A percentile compares a stretch with the other conserved stretches of the same genome.
phyloP scores from a whole-genome alignment of 2,113 vertebrate species.

The Prunella fulvescens region DNA sequence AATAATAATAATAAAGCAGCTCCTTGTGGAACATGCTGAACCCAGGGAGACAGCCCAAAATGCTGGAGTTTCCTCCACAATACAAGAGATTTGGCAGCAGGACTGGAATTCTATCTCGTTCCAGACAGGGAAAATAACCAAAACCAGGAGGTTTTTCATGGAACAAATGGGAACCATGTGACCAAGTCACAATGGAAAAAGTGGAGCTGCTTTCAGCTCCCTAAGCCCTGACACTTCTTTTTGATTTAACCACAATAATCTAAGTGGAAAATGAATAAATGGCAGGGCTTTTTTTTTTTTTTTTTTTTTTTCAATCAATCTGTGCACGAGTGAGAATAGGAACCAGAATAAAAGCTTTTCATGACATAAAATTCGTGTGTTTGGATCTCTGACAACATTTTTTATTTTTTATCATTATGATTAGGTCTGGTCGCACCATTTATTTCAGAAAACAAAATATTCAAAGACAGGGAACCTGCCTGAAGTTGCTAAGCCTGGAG shows the following conservation, averaged over 20 bases:
- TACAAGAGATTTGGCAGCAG: slow-evolving; percentile 38
- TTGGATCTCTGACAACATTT: slow-evolving; percentile 43
- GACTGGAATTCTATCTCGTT: slow-evolving; percentile 40
- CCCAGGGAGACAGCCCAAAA: neutral
- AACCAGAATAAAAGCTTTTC: slow-evolving; percentile 51
- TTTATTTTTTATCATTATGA: neutral
- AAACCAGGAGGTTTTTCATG: slow-evolving; percentile 46
- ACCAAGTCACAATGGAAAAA: slow-evolving; percentile 57
- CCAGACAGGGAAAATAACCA: slow-evolving; percentile 61
- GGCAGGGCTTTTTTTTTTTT: neutral
- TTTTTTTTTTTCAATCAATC: slow-evolving; percentile 57
- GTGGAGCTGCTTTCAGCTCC: slow-evolving; percentile 36
- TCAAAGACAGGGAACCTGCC: neutral
- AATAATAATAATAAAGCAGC: neutral
- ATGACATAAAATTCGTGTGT: neutral
- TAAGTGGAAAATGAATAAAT: slow-evolving; percentile 65
- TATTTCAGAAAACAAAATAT: neutral
- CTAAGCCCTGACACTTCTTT: slow-evolving; percentile 49
- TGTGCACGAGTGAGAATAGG: slow-evolving; percentile 1
- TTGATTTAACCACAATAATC: slow-evolving; percentile 64
- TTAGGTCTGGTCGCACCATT: neutral
- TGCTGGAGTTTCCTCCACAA: neutral
- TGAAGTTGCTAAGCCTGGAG: neutral
- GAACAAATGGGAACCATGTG: slow-evolving; percentile 67
- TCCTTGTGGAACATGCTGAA: neutral